These are phyloP conservation scores for Formicarius rufipectus DNA, from an alignment of 2,113 vertebrate genomes.

Conservation along the genomic window DNA sequence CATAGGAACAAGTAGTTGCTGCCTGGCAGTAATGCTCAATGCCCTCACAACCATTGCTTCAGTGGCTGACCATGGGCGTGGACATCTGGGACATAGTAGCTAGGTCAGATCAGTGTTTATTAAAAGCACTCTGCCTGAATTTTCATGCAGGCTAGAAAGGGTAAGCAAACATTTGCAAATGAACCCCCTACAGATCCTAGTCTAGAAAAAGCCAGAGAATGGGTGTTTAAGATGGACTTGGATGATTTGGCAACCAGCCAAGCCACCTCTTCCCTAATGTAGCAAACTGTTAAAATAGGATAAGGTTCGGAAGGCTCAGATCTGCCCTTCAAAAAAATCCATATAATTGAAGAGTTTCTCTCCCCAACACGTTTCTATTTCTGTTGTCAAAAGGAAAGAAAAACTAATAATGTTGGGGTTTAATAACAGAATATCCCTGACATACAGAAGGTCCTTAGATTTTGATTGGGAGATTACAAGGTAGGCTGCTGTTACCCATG, in stretches of 20 bases:
- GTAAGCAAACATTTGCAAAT: conserved; percentile 8
- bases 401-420: conserved; percentile 51
- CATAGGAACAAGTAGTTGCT: neutral
- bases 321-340: conserved; percentile 44
- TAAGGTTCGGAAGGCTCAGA: conserved; percentile 38
- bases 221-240: neutral
- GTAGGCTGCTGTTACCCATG: conserved; percentile 22
- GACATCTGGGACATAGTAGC: neutral
- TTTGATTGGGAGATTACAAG: conserved; percentile 49
- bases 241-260: conserved; percentile 10
- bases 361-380: conserved; percentile 4
- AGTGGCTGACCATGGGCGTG: neutral
- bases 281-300: conserved; percentile 32
- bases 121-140: neutral
- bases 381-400: conserved; percentile 48
- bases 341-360: conserved; percentile 57
- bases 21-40: neutral
- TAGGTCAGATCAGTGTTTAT: neutral
- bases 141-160: neutral
- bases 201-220: conserved; percentile 19
- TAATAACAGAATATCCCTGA: conserved; percentile 47
- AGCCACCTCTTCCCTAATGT: neutral
- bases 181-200: neutral
- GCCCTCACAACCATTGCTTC: neutral
- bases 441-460: conserved; percentile 44